A percentile compares a stretch with the other conserved stretches of the same genome.
Conservation (phyloP, 2,888 invertebrate genomes). For the Pharmacophagus antenor region DNA sequence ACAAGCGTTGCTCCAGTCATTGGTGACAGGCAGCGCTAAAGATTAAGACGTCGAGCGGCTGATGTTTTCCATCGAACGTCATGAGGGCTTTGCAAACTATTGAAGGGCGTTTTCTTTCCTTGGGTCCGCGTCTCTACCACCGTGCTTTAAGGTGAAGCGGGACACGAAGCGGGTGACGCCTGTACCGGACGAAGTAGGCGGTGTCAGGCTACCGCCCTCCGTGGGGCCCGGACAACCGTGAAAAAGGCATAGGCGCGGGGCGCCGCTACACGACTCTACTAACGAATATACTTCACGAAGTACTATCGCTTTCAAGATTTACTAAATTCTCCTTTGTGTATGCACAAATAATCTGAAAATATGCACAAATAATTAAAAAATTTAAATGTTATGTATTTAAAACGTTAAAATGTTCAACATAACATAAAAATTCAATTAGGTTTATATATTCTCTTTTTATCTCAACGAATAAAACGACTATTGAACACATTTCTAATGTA, state of each 20-base stretch:
- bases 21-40: too few species aligned
- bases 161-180: constrained; percentile 76
- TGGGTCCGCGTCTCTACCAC: constrained; percentile 50
- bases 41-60: constrained; percentile 19
- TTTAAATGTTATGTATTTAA: too few species aligned
- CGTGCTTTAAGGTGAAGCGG: constrained; percentile 66
- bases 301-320: constrained; percentile 67
- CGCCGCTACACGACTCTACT: constrained; percentile 70
- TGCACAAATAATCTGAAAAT: too few species aligned
- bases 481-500: too few species aligned
- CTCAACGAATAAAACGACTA: too few species aligned
- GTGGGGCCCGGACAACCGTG: constrained; percentile 72
- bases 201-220: constrained; percentile 77
- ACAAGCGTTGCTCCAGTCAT: too few species aligned
- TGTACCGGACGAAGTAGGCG: constrained; percentile 80
- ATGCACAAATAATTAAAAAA: too few species aligned
- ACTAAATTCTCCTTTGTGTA: constrained; percentile 39
- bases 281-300: constrained; percentile 77
- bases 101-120: constrained; percentile 63
- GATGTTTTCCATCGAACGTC: constrained; percentile 35
- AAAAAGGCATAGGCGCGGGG: constrained; percentile 73
- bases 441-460: too few species aligned
- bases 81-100: constrained; percentile 42
- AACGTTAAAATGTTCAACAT: too few species aligned
- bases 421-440: too few species aligned